A percentile compares a stretch with the other conserved stretches of the same genome.
Conservation (phyloP, 2,113 vertebrate genomes). For the Macroglossus sobrinus region DNA sequence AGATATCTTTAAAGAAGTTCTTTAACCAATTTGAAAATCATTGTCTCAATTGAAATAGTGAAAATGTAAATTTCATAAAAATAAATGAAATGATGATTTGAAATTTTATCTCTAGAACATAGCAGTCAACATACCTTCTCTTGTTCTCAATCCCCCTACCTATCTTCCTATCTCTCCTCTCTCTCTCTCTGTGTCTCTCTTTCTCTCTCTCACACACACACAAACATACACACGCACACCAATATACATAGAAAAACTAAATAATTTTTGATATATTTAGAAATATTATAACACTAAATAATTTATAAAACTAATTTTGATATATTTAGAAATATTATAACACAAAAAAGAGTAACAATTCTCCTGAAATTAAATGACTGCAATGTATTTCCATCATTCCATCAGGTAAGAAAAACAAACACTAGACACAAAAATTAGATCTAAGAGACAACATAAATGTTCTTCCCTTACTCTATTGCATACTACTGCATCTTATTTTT, state of each 20-base stretch:
- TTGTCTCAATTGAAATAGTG: neutral
- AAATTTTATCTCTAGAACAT: neutral
- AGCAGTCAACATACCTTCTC: neutral
- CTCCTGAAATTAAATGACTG: neutral
- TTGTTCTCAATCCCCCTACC: neutral
- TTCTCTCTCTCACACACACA: neutral
- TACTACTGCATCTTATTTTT: neutral
- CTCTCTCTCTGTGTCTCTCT: neutral
- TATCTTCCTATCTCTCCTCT: no score
- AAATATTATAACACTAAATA: neutral
- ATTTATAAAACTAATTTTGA: neutral
- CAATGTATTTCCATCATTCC: neutral
- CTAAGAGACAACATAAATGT: neutral
- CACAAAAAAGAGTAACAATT: neutral
- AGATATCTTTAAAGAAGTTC: neutral
- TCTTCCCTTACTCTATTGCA: neutral
- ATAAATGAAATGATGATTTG: neutral
- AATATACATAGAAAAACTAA: neutral
- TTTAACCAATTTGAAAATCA: neutral
- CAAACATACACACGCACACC: neutral
- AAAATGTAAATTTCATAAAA: neutral
- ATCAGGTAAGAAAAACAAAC: neutral
- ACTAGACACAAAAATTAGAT: neutral
- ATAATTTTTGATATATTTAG: neutral
- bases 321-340: neutral